Conservation (phyloP, 2,888 invertebrate species). For the Unio delphinus region DNA sequence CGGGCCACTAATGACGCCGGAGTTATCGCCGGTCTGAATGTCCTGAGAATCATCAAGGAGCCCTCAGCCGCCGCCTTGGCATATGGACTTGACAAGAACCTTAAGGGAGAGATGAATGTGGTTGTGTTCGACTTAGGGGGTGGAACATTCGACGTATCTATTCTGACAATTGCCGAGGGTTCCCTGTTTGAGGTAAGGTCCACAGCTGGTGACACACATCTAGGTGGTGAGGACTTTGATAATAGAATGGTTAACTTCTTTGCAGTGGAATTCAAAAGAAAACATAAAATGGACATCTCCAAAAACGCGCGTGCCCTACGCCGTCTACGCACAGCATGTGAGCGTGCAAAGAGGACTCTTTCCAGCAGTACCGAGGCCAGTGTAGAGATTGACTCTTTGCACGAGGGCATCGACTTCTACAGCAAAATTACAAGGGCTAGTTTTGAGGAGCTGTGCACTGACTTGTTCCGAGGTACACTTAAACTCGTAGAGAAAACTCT, state of each 20-base stretch:
- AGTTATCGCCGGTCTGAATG: conserved; percentile 71
- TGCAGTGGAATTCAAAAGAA: conserved; percentile 59
- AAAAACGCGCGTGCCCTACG: conserved; percentile 54
- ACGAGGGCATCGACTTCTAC: conserved; percentile 65
- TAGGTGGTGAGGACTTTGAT: conserved; percentile 68
- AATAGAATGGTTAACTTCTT: conserved; percentile 60
- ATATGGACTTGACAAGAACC: conserved; percentile 77
- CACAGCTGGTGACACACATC: conserved; percentile 66
- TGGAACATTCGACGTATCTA: conserved; percentile 72
- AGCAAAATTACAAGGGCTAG: conserved; percentile 62
- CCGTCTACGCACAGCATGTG: conserved; percentile 62
- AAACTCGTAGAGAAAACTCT: conserved; percentile 86
- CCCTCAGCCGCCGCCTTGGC: conserved; percentile 71
- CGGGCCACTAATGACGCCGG: conserved; percentile 76
- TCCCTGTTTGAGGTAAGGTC: conserved; percentile 72
- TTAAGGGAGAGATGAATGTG: conserved; percentile 74
- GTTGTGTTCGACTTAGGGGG: conserved; percentile 76
- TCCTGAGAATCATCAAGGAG: conserved; percentile 78
- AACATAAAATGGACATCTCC: conserved; percentile 55
- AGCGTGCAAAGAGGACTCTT: conserved; percentile 64
- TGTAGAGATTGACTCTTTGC: conserved; percentile 64
- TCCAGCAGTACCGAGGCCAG: conserved; percentile 57
- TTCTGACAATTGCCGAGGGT: conserved; percentile 74
- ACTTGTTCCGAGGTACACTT: conserved; percentile 77
- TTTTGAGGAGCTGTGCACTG: conserved; percentile 63